A percentile compares a stretch with the other conserved stretches of the same genome.
Evolutionary conservation across 2,113 vertebrate species (phyloP).

Genomic region (Equus quagga): DNA sequence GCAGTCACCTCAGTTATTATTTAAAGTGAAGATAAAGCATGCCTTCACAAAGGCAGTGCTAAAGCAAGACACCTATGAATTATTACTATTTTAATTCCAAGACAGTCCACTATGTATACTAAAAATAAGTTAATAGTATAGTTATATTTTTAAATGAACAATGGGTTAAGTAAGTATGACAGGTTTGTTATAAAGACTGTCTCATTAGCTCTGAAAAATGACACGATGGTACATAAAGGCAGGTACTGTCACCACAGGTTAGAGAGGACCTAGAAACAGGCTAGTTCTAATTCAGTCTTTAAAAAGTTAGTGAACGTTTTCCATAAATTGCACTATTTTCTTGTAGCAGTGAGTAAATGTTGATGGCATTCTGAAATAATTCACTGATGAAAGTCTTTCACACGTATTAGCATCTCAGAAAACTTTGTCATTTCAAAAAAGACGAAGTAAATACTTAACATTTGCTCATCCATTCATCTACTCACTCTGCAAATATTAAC

Average conservation of each 20-base stretch:
- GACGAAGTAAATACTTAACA: not conserved
- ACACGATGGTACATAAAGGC: not conserved
- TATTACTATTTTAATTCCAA: slow-evolving; percentile 3
- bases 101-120: not conserved
- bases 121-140: not conserved
- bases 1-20: not conserved
- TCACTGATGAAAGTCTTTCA: not conserved
- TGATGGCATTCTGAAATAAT: not conserved
- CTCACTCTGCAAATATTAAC: not conserved
- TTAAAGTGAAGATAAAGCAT: not conserved
- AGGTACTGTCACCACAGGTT: not conserved
- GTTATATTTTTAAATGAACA: not conserved
- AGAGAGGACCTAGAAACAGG: not conserved
- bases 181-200: not conserved
- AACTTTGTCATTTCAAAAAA: not conserved
- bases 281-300: not conserved
- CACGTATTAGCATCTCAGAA: not conserved
- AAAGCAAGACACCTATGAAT: not conserved
- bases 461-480: not conserved
- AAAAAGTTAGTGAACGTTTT: not conserved
- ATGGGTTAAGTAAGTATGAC: not conserved
- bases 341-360: not conserved
- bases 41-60: not conserved
- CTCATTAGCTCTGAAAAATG: not conserved
- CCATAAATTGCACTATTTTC: not conserved